phyloP scores from a whole-genome alignment of 2,113 vertebrate genomes.

The Bettongia penicillata region DNA sequence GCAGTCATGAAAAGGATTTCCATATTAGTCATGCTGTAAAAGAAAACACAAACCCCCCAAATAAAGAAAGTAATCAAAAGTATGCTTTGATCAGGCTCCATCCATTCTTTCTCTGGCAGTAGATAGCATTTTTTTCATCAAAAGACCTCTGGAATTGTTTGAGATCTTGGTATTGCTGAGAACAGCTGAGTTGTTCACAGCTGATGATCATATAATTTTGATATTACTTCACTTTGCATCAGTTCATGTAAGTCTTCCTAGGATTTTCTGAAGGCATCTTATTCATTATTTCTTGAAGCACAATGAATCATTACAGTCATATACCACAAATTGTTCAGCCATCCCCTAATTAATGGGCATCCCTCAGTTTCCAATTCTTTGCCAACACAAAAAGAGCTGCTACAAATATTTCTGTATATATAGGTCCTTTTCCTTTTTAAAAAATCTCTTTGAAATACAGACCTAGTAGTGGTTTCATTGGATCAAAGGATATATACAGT shows the following conservation, averaged over 20 bases:
- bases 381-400: not conserved
- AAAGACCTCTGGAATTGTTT: not conserved
- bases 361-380: not conserved
- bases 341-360: not conserved
- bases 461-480: not conserved
- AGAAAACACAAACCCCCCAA: not conserved
- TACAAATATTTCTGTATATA: not conserved
- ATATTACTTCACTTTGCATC: not conserved
- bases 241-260: not conserved
- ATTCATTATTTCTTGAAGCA: not conserved
- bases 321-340: too few relatives aligned
- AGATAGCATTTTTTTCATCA: not conserved
- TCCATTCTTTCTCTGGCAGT: not conserved
- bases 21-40: not conserved
- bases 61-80: not conserved
- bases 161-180: not conserved
- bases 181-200: not conserved
- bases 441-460: not conserved
- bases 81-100: not conserved
- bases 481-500: not conserved
- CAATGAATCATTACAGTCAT: too few relatives aligned
- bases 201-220: not conserved
- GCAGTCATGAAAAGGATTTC: not conserved
- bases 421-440: not conserved
- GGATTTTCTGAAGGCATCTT: not conserved